These are phyloP conservation scores for Triplophysa rosa DNA, from an alignment of 2,113 vertebrate species.

Conservation along the genomic window DNA sequence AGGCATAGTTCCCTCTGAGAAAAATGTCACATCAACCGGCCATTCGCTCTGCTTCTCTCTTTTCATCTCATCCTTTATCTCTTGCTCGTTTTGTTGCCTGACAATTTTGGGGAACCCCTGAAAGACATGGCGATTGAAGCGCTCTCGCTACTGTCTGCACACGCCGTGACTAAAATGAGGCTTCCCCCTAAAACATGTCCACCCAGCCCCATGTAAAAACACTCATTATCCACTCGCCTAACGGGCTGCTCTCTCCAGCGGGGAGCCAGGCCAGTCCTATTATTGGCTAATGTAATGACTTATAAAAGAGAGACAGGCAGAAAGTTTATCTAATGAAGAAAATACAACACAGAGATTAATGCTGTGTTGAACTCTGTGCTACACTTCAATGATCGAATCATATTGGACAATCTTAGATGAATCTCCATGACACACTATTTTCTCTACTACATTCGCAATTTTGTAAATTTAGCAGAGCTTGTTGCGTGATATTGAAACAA, in stretches of 20 bases:
- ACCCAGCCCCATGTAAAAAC: slow-evolving; percentile 70
- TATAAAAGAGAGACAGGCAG: slow-evolving; percentile 37
- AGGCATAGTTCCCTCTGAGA: slow-evolving; percentile 8
- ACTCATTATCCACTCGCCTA: slow-evolving; percentile 68
- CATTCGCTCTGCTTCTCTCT: slow-evolving; percentile 46
- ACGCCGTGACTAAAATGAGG: slow-evolving; percentile 51
- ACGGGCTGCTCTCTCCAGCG: slow-evolving; percentile 60
- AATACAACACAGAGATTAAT: slow-evolving; percentile 39
- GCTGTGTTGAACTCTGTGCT: slow-evolving; percentile 21
- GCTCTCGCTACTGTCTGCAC: neutral
- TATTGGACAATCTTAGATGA: slow-evolving; percentile 23
- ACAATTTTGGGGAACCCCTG: slow-evolving; percentile 48
- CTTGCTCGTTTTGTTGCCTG: slow-evolving; percentile 47
- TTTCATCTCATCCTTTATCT: slow-evolving; percentile 34
- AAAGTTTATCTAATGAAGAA: slow-evolving; percentile 47
- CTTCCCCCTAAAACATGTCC: slow-evolving; percentile 73
- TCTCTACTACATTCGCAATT: neutral
- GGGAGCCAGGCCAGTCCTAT: slow-evolving; percentile 69
- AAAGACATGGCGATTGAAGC: slow-evolving; percentile 50
- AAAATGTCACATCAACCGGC: slow-evolving; percentile 44
- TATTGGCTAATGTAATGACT: slow-evolving; percentile 70
- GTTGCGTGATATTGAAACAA: neutral
- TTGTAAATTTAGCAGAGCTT: neutral
- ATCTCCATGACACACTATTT: slow-evolving; percentile 8
- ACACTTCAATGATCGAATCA: slow-evolving; percentile 20